Percentiles rank a stretch among this genome's conserved stretches.
These are phyloP conservation scores for Periophthalmus modestus DNA, from an alignment of 2,113 vertebrate species.

Conservation along the genomic window DNA sequence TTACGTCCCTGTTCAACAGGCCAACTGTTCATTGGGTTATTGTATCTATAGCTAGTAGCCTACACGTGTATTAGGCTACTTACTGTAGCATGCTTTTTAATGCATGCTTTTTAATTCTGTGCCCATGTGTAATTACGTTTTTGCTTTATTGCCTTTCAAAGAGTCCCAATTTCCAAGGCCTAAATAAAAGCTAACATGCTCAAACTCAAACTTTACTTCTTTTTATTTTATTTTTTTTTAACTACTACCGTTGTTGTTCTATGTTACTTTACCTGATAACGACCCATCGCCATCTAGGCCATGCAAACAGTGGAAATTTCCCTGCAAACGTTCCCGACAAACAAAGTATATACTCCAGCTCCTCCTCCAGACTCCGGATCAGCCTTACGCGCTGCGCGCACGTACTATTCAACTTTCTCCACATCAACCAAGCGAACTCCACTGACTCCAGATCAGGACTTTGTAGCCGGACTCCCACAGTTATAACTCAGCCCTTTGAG, in stretches of 20 bases:
- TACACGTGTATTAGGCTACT: background rate
- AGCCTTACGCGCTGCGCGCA: background rate
- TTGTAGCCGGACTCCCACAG: background rate
- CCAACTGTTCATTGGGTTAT: background rate
- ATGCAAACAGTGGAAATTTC: constrained; percentile 18
- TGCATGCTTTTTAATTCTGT: too few relatives aligned
- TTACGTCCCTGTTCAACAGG: background rate
- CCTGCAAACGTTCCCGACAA: constrained; percentile 29
- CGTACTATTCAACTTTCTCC: background rate
- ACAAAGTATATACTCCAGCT: constrained; percentile 22
- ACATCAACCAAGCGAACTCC: background rate
- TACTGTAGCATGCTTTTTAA: background rate
- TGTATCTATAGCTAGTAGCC: background rate
- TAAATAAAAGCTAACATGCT: background rate
- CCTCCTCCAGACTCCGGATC: constrained; percentile 20
- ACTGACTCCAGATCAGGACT: constrained; percentile 55
- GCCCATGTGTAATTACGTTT: background rate
- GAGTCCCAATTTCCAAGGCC: background rate
- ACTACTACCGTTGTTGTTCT: background rate
- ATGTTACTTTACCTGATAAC: background rate
- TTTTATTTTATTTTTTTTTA: too few relatives aligned
- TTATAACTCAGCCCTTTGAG: constrained; percentile 47
- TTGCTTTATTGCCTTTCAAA: background rate
- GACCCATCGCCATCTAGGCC: background rate
- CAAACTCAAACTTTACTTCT: background rate